Base-by-base conservation (phyloP, 1,140 invertebrate genomes). In the Hydropsyche tenuis region DNA sequence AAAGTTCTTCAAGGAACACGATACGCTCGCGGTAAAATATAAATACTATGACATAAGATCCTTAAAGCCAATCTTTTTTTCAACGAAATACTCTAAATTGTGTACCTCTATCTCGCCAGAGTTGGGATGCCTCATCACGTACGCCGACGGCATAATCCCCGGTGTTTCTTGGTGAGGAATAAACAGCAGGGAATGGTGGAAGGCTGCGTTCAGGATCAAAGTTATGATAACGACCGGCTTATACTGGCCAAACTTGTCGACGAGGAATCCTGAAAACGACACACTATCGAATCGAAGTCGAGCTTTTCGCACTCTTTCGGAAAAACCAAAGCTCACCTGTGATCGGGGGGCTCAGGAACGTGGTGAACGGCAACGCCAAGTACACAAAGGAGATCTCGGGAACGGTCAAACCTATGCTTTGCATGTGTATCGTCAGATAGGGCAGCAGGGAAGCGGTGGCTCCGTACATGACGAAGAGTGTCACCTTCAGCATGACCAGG, bases 361-460 rank as follows among this genome's bases (percentile, higher is more conserved):
- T 92, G 1, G 92, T 92, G 60, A 94, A 90, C 11, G 93, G 93
- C 77, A 95, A 85, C 11, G 93, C 89, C 77, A 93, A 86, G 83
- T 94, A 95, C 76, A 95, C 92, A 78, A 94, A 89, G 48, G 92
- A 92, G 75, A 94, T 93, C 85, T 96, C 92, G 78, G 92, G 90
- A 69, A 94, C 89, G 20, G 91, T 91, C 20, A 96, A 85, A 69
- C 93, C 94, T 80, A 95, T 90, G 80, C 91, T 91, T 83, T 93
- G 92, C 94, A 95, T 95, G 81, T 94, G 94, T 72, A 95, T 91
- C 0, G 93, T 93, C 73, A 95, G 82, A 81, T 94, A 95, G 0
- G 94, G 93, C 53, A 95, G 80, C 48, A 95, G 84, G 16, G 92
- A 93, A 62, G 91, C 90, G 48, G 91, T 92, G 23, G 92, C 93